These are phyloP conservation scores for Microtus pennsylvanicus DNA, from an alignment of 2,113 vertebrate genomes.

Conservation along the genomic window DNA sequence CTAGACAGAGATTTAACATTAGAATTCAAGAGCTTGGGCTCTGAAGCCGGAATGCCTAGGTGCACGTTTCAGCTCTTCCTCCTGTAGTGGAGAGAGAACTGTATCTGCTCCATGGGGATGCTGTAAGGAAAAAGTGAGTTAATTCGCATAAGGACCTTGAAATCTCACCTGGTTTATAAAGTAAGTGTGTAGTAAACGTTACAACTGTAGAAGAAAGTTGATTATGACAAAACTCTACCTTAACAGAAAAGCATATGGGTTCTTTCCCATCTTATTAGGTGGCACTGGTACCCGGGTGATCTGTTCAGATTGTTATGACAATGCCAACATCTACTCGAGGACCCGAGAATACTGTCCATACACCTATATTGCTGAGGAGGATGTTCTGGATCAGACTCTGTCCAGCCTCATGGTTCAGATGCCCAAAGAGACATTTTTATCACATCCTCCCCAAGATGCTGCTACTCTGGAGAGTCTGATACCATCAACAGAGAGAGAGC, in stretches of 20 bases:
- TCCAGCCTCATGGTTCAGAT: conserved; percentile 87
- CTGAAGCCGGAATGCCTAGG: background rate
- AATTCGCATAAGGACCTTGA: conserved; percentile 32
- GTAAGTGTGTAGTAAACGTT: background rate
- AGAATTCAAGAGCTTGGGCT: background rate
- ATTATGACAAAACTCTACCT: background rate
- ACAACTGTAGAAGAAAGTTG: background rate
- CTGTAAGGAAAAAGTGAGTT: background rate
- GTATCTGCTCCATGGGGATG: background rate
- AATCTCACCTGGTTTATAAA: conserved; percentile 17
- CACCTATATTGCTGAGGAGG: conserved; percentile 92
- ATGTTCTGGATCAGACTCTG: conserved; percentile 89
- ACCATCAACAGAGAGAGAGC: conserved; percentile 83
- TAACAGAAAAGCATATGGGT: background rate
- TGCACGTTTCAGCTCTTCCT: background rate
- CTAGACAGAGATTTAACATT: background rate
- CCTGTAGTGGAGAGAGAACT: background rate
- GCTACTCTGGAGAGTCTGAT: conserved; percentile 86
- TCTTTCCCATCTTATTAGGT: conserved; percentile 73
- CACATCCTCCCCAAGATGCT: conserved; percentile 83
- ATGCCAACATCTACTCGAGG: conserved; percentile 95
- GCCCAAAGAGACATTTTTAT: conserved; percentile 84
- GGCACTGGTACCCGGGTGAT: conserved; percentile 90
- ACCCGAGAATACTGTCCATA: conserved; percentile 96
- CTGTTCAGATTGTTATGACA: conserved; percentile 98